Percentiles rank a stretch among this genome's conserved stretches.
phyloP scores from a whole-genome alignment of 2,888 invertebrate genomes.

The Diadegma fenestrale region DNA sequence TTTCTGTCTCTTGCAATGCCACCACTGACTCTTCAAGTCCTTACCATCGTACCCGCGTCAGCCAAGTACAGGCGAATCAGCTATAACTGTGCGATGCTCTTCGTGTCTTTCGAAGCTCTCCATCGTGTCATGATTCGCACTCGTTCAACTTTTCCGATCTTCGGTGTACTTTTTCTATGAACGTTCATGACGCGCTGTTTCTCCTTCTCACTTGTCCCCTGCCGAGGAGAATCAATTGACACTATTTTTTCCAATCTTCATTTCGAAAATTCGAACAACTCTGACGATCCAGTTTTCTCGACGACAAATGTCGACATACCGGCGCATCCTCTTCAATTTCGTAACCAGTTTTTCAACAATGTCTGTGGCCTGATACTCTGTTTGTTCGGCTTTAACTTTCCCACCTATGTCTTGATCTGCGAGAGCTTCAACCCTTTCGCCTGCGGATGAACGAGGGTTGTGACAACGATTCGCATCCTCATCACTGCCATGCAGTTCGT shows the following conservation, averaged over 20 bases:
- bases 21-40: constrained; percentile 66
- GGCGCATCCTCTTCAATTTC: constrained; percentile 14
- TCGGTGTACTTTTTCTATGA: constrained; percentile 5
- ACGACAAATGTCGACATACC: not conserved
- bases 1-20: constrained; percentile 43
- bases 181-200: not conserved
- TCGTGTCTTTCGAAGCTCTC: constrained; percentile 54
- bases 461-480: constrained; percentile 53
- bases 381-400: constrained; percentile 43
- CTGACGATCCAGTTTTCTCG: not conserved
- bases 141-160: constrained; percentile 38
- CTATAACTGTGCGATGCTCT: constrained; percentile 43
- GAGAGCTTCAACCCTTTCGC: constrained; percentile 47
- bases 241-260: not conserved
- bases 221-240: constrained; percentile 28
- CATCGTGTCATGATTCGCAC: constrained; percentile 33
- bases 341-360: constrained; percentile 1
- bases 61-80: constrained; percentile 25
- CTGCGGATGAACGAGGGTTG: constrained; percentile 51
- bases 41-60: constrained; percentile 62
- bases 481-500: constrained; percentile 54
- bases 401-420: constrained; percentile 13
- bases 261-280: not conserved
- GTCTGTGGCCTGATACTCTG: not conserved
- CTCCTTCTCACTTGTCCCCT: not conserved